Evolutionary conservation across 2,888 invertebrate species (phyloP), one percentile per base, ranked within the genome.

Genomic region (Rotaria macrura): DNA sequence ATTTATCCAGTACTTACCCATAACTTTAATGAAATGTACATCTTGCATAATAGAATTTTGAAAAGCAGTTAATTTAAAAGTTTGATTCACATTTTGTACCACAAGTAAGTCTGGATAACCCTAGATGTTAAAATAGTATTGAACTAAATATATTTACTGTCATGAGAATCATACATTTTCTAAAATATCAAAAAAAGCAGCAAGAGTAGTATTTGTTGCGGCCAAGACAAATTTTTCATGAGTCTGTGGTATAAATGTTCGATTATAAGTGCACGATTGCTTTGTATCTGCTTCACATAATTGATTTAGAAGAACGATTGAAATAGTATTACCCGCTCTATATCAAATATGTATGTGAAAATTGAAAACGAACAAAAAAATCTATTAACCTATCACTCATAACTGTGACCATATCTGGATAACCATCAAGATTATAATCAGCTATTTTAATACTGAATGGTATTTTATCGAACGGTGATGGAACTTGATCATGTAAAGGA

Each of bases 381-480:
- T 47, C 47, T 47, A 87, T 57, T 47, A 52, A 47, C 55, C 49
- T 25, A n/a, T 86, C 54, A 85, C 88, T 90, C 12, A 96, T 89
- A 0, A 95, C 94, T 85, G 95, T 94, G 65, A 97, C 91, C 84
- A 97, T 92, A 91, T 97, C 97, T 7, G 96, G 96, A 91, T 94
- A 97, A 0, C 97, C 97, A 91, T 97, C 97, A 93, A 97, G 94
- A 90, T 97, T 96, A 89, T 95, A 96, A 90, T 97, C 97, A 4
- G 96, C 97, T 88, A 94, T 49, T 79, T 84, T 93, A 92, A 91
- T 87, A 95, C 93, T 0, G 93, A 86, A 40, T 25, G 84, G 47
- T 20, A 74, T 86, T 40, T 1, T 20, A 38, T 86, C 79, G 9
- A 52, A 25, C 25, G 84, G 86, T 54, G 84, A 23, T 49, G 74